phyloP scores from a whole-genome alignment of 2,888 invertebrate species.

The Gortyna flavago region DNA sequence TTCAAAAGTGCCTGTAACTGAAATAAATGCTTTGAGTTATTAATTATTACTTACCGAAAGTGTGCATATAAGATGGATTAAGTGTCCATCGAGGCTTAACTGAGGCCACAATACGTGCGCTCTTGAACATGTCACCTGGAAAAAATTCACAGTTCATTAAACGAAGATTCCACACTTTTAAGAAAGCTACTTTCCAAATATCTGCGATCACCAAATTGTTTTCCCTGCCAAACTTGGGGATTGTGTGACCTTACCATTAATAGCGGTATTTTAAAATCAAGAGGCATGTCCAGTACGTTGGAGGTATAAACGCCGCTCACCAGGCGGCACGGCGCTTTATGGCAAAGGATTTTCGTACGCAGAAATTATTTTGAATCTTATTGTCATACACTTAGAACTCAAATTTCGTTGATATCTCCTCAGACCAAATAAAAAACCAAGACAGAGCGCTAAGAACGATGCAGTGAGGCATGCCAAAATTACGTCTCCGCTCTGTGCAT shows the following conservation, averaged over 20 bases:
- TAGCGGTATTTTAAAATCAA: neutral
- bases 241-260: neutral
- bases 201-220: neutral
- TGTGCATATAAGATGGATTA: slow-evolving; percentile 97
- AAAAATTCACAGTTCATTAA: slow-evolving; percentile 15
- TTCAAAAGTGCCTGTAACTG: neutral
- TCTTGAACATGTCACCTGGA: slow-evolving; percentile 91
- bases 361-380: no score
- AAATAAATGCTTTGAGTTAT: neutral
- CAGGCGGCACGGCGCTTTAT: no score
- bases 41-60: slow-evolving; percentile 91
- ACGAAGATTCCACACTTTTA: neutral
- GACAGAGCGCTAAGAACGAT: no score
- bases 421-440: no score
- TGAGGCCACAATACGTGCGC: slow-evolving; percentile 92
- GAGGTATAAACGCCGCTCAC: no score
- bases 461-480: no score
- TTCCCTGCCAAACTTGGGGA: neutral
- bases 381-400: no score
- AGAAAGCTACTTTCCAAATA: neutral
- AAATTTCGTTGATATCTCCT: no score
- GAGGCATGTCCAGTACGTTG: neutral
- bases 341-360: no score
- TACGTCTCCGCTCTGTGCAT: no score
- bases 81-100: slow-evolving; percentile 94